These are phyloP conservation scores for Drosophila takahashii DNA, from an alignment of 1,140 invertebrate genomes.

Conservation along the genomic window DNA sequence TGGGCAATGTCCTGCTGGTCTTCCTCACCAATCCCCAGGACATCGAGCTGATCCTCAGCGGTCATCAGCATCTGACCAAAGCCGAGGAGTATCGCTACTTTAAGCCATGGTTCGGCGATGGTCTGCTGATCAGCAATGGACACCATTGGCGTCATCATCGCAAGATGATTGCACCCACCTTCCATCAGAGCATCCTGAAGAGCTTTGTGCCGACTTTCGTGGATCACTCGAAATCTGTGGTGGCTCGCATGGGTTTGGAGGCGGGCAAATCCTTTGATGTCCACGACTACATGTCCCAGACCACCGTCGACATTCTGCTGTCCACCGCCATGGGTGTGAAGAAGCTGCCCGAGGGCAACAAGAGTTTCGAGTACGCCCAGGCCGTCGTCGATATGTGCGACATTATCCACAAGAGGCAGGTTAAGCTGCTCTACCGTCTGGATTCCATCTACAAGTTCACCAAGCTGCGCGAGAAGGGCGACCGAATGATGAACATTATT, in stretches of 20 bases:
- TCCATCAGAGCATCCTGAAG: slow-evolving; percentile 96
- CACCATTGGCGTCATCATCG: slow-evolving; percentile 93
- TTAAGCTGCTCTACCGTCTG: slow-evolving; percentile 87
- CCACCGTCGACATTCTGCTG: slow-evolving; percentile 95
- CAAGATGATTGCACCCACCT: slow-evolving; percentile 96
- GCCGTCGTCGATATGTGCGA: slow-evolving; percentile 92
- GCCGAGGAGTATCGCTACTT: slow-evolving; percentile 92
- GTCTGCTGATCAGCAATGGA: slow-evolving; percentile 92
- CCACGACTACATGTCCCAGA: slow-evolving; percentile 92
- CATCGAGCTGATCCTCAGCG: slow-evolving; percentile 89
- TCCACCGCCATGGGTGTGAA: slow-evolving; percentile 91
- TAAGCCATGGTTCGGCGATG: slow-evolving; percentile 95
- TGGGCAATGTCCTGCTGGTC: slow-evolving; percentile 88
- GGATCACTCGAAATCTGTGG: slow-evolving; percentile 90
- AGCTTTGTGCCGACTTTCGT: slow-evolving; percentile 95
- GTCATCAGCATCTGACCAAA: slow-evolving; percentile 93
- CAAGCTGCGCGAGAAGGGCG: slow-evolving; percentile 86
- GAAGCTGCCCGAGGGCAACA: slow-evolving; percentile 87
- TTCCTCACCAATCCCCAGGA: slow-evolving; percentile 89
- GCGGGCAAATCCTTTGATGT: slow-evolving; percentile 91
- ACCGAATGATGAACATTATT: slow-evolving; percentile 87
- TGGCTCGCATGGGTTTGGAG: slow-evolving; percentile 88
- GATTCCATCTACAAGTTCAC: slow-evolving; percentile 88
- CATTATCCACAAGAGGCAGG: slow-evolving; percentile 89
- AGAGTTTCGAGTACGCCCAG: slow-evolving; percentile 89